A percentile compares a stretch with the other conserved stretches of the same genome.
Conservation (phyloP, 2,888 invertebrate genomes). For the Rhaphigaster nebulosa region DNA sequence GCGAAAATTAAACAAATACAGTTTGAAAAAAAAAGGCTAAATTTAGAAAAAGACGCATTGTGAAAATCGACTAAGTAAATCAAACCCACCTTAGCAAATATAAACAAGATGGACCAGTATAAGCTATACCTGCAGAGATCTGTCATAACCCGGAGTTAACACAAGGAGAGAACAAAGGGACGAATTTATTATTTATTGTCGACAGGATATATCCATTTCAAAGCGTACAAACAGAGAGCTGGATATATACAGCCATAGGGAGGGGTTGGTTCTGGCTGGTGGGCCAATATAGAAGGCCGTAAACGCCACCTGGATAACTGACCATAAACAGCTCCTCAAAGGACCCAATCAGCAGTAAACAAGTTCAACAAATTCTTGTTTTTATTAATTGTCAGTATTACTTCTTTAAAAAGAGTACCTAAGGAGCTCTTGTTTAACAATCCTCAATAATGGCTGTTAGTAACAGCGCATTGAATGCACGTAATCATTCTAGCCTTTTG, state of each 20-base stretch:
- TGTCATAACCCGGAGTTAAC: neutral
- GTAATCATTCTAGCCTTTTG: neutral
- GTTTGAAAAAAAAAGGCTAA: too few species aligned
- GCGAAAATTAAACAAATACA: too few species aligned
- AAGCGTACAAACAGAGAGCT: neutral
- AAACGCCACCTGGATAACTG: slow-evolving; percentile 19
- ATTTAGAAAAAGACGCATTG: too few species aligned
- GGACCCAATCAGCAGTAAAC: slow-evolving; percentile 56
- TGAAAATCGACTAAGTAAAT: too few species aligned
- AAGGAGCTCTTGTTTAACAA: neutral
- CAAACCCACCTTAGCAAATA: neutral
- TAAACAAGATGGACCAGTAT: neutral
- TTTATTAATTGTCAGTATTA: slow-evolving; percentile 49
- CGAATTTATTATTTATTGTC: neutral
- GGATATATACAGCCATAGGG: neutral
- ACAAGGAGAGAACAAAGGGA: slow-evolving; percentile 17
- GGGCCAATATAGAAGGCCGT: slow-evolving; percentile 6
- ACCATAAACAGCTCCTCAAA: slow-evolving; percentile 41
- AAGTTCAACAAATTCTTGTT: slow-evolving; percentile 41
- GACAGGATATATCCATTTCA: slow-evolving; percentile 34
- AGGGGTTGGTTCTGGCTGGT: neutral
- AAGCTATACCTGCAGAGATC: neutral
- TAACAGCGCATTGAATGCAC: neutral
- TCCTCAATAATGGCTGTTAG: neutral
- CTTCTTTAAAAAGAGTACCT: neutral